Evolutionary conservation across 2,888 invertebrate species (phyloP).

Genomic region (Erebia aethiops): DNA sequence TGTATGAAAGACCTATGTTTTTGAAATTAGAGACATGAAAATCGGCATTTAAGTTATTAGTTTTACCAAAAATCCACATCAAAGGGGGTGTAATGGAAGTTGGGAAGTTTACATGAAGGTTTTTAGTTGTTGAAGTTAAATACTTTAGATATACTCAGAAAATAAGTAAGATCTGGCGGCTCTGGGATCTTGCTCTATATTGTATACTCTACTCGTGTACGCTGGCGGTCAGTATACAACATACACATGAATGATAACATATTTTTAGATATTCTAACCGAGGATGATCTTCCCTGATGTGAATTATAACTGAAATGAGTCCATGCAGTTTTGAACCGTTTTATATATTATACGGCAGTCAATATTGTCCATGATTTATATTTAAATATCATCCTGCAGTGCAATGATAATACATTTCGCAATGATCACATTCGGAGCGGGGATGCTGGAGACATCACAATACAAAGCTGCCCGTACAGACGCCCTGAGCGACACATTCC

Average conservation of each 20-base stretch:
- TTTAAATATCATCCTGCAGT: conserved; percentile 5
- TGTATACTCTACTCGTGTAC: not conserved
- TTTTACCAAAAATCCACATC: too few relatives aligned
- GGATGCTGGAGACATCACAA: conserved; percentile 68
- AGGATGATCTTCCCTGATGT: not conserved
- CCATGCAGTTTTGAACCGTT: conserved; percentile 14
- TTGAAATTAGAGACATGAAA: too few relatives aligned
- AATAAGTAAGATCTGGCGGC: too few relatives aligned
- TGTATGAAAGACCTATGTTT: too few relatives aligned
- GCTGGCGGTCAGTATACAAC: not conserved
- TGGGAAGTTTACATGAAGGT: too few relatives aligned
- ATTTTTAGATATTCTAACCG: not conserved
- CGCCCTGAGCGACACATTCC: conserved; percentile 63
- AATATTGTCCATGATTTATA: not conserved
- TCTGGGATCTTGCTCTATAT: too few relatives aligned
- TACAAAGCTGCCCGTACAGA: conserved; percentile 64
- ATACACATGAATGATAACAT: not conserved
- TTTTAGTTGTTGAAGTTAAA: too few relatives aligned
- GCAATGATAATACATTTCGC: conserved; percentile 1
- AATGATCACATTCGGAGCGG: conserved; percentile 1
- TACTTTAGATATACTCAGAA: too few relatives aligned
- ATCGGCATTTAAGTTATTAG: too few relatives aligned
- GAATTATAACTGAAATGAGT: conserved; percentile 13
- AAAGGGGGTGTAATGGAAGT: too few relatives aligned
- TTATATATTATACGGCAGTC: not conserved